Percentiles rank a stretch among this genome's conserved stretches.
These are phyloP conservation scores for Drosophila mayaguana DNA, from an alignment of 2,888 invertebrate species.

Conservation along the genomic window DNA sequence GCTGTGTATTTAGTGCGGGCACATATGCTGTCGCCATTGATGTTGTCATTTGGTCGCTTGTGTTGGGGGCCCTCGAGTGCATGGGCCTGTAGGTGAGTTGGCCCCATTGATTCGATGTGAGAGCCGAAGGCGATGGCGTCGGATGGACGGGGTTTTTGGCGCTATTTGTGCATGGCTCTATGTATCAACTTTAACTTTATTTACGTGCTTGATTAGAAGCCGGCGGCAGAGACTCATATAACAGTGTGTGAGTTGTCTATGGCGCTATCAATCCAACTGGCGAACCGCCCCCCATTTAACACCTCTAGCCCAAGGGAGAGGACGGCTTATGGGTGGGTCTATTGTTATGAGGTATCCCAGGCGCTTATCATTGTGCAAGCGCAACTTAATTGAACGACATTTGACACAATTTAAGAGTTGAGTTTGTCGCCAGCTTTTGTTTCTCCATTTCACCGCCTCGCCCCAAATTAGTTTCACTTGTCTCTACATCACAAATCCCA, in stretches of 20 bases:
- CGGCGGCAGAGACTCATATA: conserved; percentile 23
- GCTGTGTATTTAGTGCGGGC: conserved; percentile 32
- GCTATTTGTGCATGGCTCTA: conserved; percentile 38
- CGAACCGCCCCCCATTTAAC: conserved; percentile 32
- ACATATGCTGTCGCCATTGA: conserved; percentile 51
- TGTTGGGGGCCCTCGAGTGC: conserved; percentile 42
- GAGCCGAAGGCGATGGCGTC: conserved; percentile 54
- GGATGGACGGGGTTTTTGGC: conserved; percentile 24
- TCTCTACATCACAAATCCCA: conserved; percentile 49
- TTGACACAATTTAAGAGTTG: conserved; percentile 76
- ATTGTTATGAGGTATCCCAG: conserved; percentile 54
- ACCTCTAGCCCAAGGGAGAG: conserved; percentile 18
- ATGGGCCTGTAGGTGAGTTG: conserved; percentile 35
- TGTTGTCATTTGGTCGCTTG: conserved; percentile 73
- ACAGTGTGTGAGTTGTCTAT: conserved; percentile 34
- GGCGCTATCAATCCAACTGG: conserved; percentile 65
- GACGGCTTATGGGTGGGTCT: conserved; percentile 13
- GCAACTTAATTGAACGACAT: conserved; percentile 75
- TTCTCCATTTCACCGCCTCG: conserved; percentile 25
- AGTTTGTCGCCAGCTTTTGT: conserved; percentile 48
- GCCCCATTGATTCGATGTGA: conserved; percentile 69
- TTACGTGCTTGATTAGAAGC: conserved; percentile 79
- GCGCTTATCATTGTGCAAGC: conserved; percentile 71
- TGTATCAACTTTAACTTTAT: conserved; percentile 79
- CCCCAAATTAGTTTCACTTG: conserved; percentile 75